Conservation (phyloP, 1,140 invertebrate species). For the Latrodectus geometricus region DNA sequence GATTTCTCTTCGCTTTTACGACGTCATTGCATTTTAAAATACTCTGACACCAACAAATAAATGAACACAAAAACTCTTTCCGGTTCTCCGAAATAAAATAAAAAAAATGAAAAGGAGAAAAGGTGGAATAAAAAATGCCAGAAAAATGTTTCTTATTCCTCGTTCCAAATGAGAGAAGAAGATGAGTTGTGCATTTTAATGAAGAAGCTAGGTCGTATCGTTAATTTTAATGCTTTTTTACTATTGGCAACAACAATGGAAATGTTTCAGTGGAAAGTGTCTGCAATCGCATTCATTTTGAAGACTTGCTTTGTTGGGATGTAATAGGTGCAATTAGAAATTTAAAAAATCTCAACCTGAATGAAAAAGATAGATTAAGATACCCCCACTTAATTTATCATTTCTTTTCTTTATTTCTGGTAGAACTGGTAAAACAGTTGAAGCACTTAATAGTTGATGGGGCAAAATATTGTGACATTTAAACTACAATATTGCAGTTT, state of each 20-base stretch:
- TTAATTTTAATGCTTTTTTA: slow-evolving; percentile 42
- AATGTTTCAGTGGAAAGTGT: not conserved
- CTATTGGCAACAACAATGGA: slow-evolving; percentile 11
- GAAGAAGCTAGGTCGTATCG: slow-evolving; percentile 3
- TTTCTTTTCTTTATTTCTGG: too few relatives aligned
- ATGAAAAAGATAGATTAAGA: too few relatives aligned
- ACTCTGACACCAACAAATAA: slow-evolving; percentile 17
- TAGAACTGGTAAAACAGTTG: too few relatives aligned
- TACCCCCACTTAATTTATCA: too few relatives aligned
- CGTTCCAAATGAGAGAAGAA: not conserved
- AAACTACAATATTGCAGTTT: too few relatives aligned
- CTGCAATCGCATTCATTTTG: too few relatives aligned
- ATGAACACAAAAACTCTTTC: not conserved
- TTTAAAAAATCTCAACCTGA: too few relatives aligned
- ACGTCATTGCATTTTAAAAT: slow-evolving; percentile 27
- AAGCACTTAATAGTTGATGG: too few relatives aligned
- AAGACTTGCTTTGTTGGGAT: too few relatives aligned
- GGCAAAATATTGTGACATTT: too few relatives aligned
- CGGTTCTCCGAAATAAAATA: not conserved
- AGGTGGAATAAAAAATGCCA: too few relatives aligned
- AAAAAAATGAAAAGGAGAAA: not conserved
- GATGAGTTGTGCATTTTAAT: slow-evolving; percentile 47
- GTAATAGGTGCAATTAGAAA: too few relatives aligned
- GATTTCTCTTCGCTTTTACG: slow-evolving; percentile 2
- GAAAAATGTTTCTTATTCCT: not conserved